Evolutionary conservation across 2,797 vertebrate species (phyloP), one percentile per base, ranked within the genome.

Genomic region (Natrix natrix): DNA sequence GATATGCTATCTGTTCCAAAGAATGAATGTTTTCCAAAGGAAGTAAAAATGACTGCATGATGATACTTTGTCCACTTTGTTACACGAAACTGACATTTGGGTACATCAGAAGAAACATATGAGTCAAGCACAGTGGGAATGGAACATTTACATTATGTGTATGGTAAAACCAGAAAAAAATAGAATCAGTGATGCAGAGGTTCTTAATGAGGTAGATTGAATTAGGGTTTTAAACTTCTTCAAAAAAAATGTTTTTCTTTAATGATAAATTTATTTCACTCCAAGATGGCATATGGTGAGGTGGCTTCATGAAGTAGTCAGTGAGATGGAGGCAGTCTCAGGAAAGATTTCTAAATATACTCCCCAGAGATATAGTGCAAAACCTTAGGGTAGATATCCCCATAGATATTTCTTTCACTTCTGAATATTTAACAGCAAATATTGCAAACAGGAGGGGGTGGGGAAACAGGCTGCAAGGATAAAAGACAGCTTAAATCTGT

Each of bases 241-340:
- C 8, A 83, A 48, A 83, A 83, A 43, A 48, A 83, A 4, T 48
- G 78, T 24, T 48, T 48, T 83, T 83, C 78, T 48, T 83, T 24
- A 48, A 83, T 1, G 4, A 48, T 83, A 4, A 83, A 83, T 48
- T 48, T 83, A 83, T 83, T 83, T 48, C 43, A 83, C 24, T 83
- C 10, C 78, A 83, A 87, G 86, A 20, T 56, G 1, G 14, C 37
- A 60, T 22, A 48, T 57, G 43, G 32, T 26, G 32, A 37, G 12
- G 13, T 89, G 8, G 60, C 13, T 63, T 63, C 13, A 63, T 48
- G 10, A 83, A 48, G 4, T 22, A 48, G 22, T 16, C 28, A 60
- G 56, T 26, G 17, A 60, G 57, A 61, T 16, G 61, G 48, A 88
- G n/a, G 0, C 0, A 0, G 0, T 17, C 6, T 89, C n/a, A 1